Evolutionary conservation across 1,140 invertebrate species (phyloP).

Genomic region (Hypsibius dujardini): DNA sequence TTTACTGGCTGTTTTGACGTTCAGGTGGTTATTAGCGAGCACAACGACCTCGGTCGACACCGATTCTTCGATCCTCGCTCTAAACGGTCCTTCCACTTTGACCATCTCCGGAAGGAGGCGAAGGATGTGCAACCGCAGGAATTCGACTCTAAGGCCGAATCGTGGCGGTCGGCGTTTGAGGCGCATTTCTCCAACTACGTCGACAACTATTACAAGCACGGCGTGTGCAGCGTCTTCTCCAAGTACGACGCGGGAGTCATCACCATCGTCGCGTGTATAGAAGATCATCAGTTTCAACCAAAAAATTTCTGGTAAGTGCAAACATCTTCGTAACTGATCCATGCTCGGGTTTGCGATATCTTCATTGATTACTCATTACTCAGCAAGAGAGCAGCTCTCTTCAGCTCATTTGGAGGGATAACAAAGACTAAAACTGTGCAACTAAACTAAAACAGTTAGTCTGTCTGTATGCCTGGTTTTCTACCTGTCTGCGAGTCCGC

Average conservation of each 20-base stretch:
- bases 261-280: constrained; percentile 76
- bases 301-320: constrained; percentile 96
- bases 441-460: too few species aligned
- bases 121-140: constrained; percentile 47
- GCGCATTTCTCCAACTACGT: constrained; percentile 67
- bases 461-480: too few species aligned
- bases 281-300: constrained; percentile 94
- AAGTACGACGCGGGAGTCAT: constrained; percentile 45
- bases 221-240: constrained; percentile 66
- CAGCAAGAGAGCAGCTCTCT: too few species aligned
- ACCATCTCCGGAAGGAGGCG: constrained; percentile 86
- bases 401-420: too few species aligned
- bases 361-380: constrained; percentile 7
- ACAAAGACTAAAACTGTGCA: too few species aligned
- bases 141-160: constrained; percentile 51
- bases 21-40: constrained; percentile 75
- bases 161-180: constrained; percentile 76
- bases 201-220: constrained; percentile 76
- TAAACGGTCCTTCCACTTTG: constrained; percentile 85
- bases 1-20: constrained; percentile 22
- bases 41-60: constrained; percentile 75
- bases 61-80: constrained; percentile 84
- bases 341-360: background rate
- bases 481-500: too few species aligned
- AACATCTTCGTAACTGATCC: constrained; percentile 24